These are phyloP conservation scores for Raja brachyura DNA, from an alignment of 2,113 vertebrate species.

Conservation along the genomic window DNA sequence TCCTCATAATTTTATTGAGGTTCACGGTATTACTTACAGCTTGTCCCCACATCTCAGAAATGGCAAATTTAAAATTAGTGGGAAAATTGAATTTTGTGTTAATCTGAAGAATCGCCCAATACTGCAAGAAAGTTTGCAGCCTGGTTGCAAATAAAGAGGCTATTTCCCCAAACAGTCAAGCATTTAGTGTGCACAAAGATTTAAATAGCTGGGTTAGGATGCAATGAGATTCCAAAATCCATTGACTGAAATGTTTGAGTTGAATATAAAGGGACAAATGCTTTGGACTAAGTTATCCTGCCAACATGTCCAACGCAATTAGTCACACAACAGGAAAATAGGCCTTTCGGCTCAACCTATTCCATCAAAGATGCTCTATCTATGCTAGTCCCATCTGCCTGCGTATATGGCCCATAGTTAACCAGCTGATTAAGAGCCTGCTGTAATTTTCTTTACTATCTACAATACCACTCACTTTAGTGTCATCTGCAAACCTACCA, in stretches of 20 bases:
- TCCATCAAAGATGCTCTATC: too few species aligned
- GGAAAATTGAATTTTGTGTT: background rate
- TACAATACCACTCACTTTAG: too few species aligned
- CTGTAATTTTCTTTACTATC: too few species aligned
- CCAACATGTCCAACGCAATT: background rate
- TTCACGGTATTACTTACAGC: background rate
- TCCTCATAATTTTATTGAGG: background rate
- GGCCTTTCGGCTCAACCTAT: too few species aligned
- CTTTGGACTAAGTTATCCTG: background rate
- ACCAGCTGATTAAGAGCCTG: too few species aligned
- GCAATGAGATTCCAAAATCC: background rate
- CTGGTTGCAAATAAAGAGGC: background rate
- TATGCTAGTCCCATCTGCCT: too few species aligned
- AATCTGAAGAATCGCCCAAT: background rate
- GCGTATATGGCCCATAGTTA: too few species aligned
- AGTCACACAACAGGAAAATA: too few species aligned
- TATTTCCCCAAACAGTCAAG: background rate
- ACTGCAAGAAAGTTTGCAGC: background rate
- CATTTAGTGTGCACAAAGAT: background rate
- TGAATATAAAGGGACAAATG: background rate
- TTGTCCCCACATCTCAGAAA: background rate
- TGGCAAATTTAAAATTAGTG: background rate
- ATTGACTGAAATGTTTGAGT: background rate
- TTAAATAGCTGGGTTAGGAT: background rate
- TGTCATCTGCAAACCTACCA: too few species aligned